Percentiles rank a stretch among this genome's conserved stretches.
phyloP scores from a whole-genome alignment of 2,888 invertebrate genomes.

The Prosopocoilus inquinatus region DNA sequence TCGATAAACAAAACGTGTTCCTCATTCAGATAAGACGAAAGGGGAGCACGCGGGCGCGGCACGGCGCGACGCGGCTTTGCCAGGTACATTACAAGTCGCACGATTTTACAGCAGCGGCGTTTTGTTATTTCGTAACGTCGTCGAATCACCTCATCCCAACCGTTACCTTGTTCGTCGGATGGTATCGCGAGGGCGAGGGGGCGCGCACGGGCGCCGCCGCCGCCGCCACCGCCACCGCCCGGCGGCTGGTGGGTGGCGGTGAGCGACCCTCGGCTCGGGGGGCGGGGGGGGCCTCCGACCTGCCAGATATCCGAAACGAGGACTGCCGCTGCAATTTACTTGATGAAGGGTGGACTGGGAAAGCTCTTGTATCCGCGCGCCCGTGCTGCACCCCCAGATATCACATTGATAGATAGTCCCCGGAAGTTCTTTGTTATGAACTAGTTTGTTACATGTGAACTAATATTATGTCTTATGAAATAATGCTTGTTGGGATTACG shows the following conservation, averaged over 20 bases:
- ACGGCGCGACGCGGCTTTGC: no score
- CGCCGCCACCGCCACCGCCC: slow-evolving; percentile 20
- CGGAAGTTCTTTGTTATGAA: slow-evolving; percentile 22
- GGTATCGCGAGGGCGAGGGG: slow-evolving; percentile 25
- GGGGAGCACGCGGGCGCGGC: no score
- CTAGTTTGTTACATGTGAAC: slow-evolving; percentile 20
- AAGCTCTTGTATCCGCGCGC: slow-evolving; percentile 16
- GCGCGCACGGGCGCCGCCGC: slow-evolving; percentile 27
- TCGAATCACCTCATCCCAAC: slow-evolving; percentile 24
- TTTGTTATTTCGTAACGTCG: slow-evolving; percentile 18
- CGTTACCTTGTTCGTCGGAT: slow-evolving; percentile 24
- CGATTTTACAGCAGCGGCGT: no score
- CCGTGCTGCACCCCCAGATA: slow-evolving; percentile 17
- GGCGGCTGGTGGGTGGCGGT: slow-evolving; percentile 27
- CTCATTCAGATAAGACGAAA: no score
- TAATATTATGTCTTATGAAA: slow-evolving; percentile 2
- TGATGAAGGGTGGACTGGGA: slow-evolving; percentile 49
- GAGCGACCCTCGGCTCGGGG: slow-evolving; percentile 40
- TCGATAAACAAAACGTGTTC: no score
- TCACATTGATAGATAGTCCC: slow-evolving; percentile 22
- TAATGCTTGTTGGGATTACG: neutral
- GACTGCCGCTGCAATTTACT: slow-evolving; percentile 50
- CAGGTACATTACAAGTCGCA: no score
- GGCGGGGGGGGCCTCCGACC: slow-evolving; percentile 47
- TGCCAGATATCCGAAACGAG: slow-evolving; percentile 50